Evolutionary conservation across 2,113 vertebrate species (phyloP).

Genomic region (Ammodramus savannarum): DNA sequence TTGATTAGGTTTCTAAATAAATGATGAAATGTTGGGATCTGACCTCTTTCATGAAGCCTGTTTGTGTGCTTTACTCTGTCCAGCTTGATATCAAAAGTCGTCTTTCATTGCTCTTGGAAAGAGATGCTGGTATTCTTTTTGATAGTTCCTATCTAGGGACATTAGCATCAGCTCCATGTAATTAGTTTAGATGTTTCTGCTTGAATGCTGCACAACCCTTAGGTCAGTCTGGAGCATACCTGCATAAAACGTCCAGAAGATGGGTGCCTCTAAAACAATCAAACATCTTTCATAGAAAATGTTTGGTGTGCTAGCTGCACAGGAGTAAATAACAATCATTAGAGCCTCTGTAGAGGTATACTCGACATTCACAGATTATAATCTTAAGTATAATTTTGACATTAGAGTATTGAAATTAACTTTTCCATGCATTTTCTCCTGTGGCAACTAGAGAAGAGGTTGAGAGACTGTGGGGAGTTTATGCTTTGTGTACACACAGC

Average conservation of each 20-base stretch:
- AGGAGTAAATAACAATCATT: background rate
- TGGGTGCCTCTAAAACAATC: background rate
- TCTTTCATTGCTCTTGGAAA: conserved; percentile 5
- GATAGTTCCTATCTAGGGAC: conserved; percentile 12
- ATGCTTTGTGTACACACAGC: background rate
- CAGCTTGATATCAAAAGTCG: background rate
- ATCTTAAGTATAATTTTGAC: background rate
- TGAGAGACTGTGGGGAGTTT: background rate
- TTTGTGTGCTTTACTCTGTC: background rate
- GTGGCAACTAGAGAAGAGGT: background rate
- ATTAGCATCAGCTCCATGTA: background rate
- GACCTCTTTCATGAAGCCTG: background rate
- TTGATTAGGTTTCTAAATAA: background rate
- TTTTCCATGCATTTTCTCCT: background rate
- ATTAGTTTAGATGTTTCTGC: background rate
- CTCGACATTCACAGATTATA: background rate
- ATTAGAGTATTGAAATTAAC: background rate
- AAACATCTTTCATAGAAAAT: background rate
- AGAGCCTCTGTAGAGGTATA: background rate
- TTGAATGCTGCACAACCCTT: background rate
- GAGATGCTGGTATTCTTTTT: background rate
- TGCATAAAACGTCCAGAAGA: background rate
- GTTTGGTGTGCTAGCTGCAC: background rate
- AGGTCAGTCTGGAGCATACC: background rate
- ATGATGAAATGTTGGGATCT: background rate